Evolutionary conservation across 2,113 vertebrate genomes (phyloP), one percentile per base, ranked within the genome.

Genomic region (Embiotoca jacksoni): DNA sequence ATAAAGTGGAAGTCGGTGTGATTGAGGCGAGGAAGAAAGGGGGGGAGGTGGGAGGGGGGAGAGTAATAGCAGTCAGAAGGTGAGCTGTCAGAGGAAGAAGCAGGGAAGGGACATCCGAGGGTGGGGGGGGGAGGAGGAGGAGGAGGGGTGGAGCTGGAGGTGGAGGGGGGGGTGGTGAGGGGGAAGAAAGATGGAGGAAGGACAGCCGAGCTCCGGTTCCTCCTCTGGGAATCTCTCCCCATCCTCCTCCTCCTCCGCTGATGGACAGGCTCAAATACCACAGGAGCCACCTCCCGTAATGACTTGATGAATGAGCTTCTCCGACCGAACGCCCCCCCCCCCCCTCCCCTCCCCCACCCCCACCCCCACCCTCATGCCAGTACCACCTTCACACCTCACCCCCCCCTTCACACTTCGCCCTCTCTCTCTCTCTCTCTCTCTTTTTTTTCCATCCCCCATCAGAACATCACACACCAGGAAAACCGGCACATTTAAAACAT

Each of bases 231-330:
- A 55, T 80, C 68, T 63, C 81, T 80, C 78, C 75, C 49, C 75
- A 47, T 82, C 82, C 66, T 75, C 71, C 68, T 75, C 78, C 65
- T 82, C 75, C 72, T 67, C 71, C 85, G 69, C 77, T 89, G 88
- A 81, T 77, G 75, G 91, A 87, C 81, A 83, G 89, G 87, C 83
- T 87, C 89, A 95, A 95, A 94, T 86, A 94, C 89, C 90, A 91
- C 91, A 83, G 77, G 92, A 94, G 89, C 87, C 83, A 82, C 92
- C 89, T 93, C 87, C 92, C 87, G 80, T 92, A 95, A 95, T 88
- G 92, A 94, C 89, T 88, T 95, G 94, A 95, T 94, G 94, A 95
- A 95, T 92, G 94, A 92, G 87, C 83, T 87, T 92, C 93, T 89
- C 86, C 83, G 63, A 67, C 76, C 72, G 55, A 41, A 2, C 41